Evolutionary conservation across 2,888 invertebrate genomes (phyloP), one percentile per base, ranked within the genome.

Genomic region (Drosophila buzzatii): DNA sequence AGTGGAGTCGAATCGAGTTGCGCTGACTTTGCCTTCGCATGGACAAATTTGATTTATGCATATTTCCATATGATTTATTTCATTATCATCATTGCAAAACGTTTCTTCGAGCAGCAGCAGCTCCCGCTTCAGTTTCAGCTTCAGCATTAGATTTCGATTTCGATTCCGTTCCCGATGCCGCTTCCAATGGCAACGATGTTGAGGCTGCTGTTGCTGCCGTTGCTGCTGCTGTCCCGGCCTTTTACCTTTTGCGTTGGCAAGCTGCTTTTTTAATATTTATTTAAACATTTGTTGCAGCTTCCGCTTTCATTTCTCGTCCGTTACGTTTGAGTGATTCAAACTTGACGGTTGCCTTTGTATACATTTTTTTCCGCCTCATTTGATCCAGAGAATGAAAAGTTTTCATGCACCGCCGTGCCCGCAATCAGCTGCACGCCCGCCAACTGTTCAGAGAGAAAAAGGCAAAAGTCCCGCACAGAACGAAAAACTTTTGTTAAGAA

Each of bases 261-360:
- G 77, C 74, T 68, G 79, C 62, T 79, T 83, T 82, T 82, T 84
- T 89, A 84, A 87, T 89, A 87, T 87, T 89, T 87, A 86, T 89
- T 87, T 86, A 86, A 89, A 86, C 89, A 89, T 89, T 89, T 86
- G 89, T 80, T 87, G 84, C 85, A 85, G 83, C 85, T 87, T 88
- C 87, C 89, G 78, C 75, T 88, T 85, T 79, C 89, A 89, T 89
- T 87, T 86, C 89, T 87, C 76, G 89, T 85, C 85, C 89, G 81
- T 89, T 87, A 86, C 87, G 77, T 83, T 87, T 88, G 85, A 88
- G 79, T 88, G 87, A 87, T 81, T 89, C 85, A 83, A 87, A 87
- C 89, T 88, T 89, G 87, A 89, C 87, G 89, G 81, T 88, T 89
- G 87, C 89, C 85, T 88, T 86, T 89, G 87, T 89, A 85, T 86